Conservation (phyloP, 1,140 invertebrate genomes). For the Dendrolimus punctatus region DNA sequence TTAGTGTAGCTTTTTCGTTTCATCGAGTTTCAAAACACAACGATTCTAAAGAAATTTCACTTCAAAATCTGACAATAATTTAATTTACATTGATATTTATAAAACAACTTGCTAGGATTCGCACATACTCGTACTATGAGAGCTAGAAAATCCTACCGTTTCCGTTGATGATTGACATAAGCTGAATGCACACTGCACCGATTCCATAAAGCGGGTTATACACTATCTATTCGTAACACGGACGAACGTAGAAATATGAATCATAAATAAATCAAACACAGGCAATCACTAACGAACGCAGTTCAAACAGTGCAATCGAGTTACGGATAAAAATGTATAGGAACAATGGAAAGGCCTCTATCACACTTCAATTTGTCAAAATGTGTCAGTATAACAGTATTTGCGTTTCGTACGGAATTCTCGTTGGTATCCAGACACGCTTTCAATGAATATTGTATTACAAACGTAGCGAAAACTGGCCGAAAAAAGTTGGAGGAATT, state of each 20-base stretch:
- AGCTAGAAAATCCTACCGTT: too few species aligned
- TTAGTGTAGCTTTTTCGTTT: too few species aligned
- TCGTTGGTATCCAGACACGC: constrained; percentile 14
- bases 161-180: constrained; percentile 1
- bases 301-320: constrained; percentile 49
- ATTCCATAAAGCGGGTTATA: constrained; percentile 17
- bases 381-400: constrained; percentile 35
- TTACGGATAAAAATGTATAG: constrained; percentile 51
- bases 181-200: constrained; percentile 17
- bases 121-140: too few species aligned
- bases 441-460: constrained; percentile 39
- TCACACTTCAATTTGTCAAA: constrained; percentile 47
- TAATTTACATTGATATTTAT: too few species aligned
- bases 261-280: constrained; percentile 49
- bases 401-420: constrained; percentile 24
- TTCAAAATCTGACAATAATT: too few species aligned
- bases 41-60: too few species aligned
- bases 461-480: constrained; percentile 18
- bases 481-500: constrained; percentile 24
- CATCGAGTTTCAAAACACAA: too few species aligned
- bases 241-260: constrained; percentile 42
- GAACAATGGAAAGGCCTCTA: constrained; percentile 31
- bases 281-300: constrained; percentile 57
- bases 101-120: too few species aligned
- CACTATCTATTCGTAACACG: constrained; percentile 42